Percentiles rank a stretch among this genome's conserved stretches.
These are phyloP conservation scores for Plagodis pulveraria DNA, from an alignment of 2,888 invertebrate genomes.

Conservation along the genomic window DNA sequence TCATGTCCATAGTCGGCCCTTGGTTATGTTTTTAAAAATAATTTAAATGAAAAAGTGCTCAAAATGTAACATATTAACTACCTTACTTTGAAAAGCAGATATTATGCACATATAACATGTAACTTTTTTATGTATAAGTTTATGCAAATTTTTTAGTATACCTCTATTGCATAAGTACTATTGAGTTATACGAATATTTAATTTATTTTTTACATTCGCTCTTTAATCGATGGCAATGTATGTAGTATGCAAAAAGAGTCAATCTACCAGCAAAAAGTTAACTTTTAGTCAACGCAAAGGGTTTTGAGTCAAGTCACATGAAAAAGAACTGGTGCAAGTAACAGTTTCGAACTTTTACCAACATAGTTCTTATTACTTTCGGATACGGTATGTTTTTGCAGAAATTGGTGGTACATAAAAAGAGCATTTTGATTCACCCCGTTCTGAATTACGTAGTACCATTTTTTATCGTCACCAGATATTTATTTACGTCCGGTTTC, in stretches of 20 bases:
- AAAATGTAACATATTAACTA: too few species aligned
- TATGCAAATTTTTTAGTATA: too few species aligned
- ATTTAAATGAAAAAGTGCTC: too few species aligned
- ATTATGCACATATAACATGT: too few species aligned
- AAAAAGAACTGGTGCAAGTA: constrained; percentile 8
- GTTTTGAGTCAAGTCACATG: constrained; percentile 8
- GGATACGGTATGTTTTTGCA: constrained; percentile 14
- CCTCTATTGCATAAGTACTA: neutral
- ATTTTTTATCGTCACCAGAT: constrained; percentile 58
- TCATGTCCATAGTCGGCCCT: too few species aligned
- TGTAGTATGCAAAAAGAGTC: constrained; percentile 7
- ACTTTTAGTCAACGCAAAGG: constrained; percentile 6
- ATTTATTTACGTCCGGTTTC: constrained; percentile 53
- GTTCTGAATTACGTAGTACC: constrained; percentile 41
- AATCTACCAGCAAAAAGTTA: constrained; percentile 13
- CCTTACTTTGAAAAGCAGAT: too few species aligned
- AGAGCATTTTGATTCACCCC: constrained; percentile 20
- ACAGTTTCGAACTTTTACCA: neutral
- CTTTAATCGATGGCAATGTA: too few species aligned
- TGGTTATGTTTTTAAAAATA: too few species aligned
- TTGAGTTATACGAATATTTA: too few species aligned
- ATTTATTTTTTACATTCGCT: too few species aligned
- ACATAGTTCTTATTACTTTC: constrained; percentile 6
- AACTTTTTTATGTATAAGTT: too few species aligned
- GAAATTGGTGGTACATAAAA: neutral